Percentiles rank a stretch among this genome's conserved stretches.
phyloP scores from a whole-genome alignment of 2,888 invertebrate species.

The Coremacera marginata region DNA sequence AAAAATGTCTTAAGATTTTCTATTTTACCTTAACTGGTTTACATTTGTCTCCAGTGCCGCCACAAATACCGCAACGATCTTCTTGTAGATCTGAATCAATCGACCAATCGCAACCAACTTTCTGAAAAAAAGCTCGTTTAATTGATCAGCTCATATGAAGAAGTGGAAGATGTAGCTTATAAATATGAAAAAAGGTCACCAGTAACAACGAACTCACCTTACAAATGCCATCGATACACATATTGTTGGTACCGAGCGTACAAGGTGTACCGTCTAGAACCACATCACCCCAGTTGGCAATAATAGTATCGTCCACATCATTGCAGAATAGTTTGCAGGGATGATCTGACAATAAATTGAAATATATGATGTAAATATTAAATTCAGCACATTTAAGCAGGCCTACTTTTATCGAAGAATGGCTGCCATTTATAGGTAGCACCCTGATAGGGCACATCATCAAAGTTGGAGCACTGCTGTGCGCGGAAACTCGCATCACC shows the following conservation, averaged over 20 bases:
- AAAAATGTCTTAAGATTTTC: no score
- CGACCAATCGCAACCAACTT: conserved; percentile 92
- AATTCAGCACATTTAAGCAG: no score
- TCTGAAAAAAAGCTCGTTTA: conserved; percentile 74
- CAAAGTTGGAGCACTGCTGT: conserved; percentile 80
- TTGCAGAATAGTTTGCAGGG: conserved; percentile 88
- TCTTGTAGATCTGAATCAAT: conserved; percentile 84
- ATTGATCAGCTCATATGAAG: conserved; percentile 47
- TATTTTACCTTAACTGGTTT: conserved; percentile 73
- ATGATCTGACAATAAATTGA: conserved; percentile 71
- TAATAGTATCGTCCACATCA: conserved; percentile 79
- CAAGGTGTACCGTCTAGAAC: conserved; percentile 90
- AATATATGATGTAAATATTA: no score
- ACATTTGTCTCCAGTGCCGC: conserved; percentile 86
- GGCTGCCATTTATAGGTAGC: conserved; percentile 79
- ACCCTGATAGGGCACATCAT: conserved; percentile 78
- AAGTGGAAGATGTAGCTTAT: not conserved
- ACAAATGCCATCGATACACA: conserved; percentile 85
- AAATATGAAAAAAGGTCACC: not conserved
- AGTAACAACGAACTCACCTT: conserved; percentile 71
- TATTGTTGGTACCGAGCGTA: conserved; percentile 82
- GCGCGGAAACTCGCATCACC: conserved; percentile 80
- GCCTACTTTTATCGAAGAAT: conserved; percentile 79
- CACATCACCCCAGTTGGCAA: conserved; percentile 80
- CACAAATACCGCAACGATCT: conserved; percentile 88